Conservation (phyloP, 2,797 vertebrate species). For the Smutsia gigantea region DNA sequence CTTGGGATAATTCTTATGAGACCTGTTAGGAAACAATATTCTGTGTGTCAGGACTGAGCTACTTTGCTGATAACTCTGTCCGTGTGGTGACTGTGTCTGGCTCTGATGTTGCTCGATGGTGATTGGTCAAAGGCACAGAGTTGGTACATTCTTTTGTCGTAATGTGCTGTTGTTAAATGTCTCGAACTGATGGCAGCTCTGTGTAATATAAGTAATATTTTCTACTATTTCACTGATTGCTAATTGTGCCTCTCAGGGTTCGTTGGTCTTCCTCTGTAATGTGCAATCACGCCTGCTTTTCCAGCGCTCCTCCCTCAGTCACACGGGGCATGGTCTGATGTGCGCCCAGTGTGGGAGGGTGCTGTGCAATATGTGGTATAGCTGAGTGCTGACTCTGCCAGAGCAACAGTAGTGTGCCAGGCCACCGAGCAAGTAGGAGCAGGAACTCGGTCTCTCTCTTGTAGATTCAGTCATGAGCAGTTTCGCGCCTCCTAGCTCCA, state of each 20-base stretch:
- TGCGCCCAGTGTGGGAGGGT: too few relatives aligned
- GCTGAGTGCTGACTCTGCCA: too few relatives aligned
- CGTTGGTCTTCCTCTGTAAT: not conserved
- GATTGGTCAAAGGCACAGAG: not conserved
- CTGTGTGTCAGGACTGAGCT: not conserved
- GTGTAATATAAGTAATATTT: conserved; percentile 26
- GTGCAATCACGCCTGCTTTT: not conserved
- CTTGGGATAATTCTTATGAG: conserved; percentile 29
- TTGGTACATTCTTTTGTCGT: not conserved
- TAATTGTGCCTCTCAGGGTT: conserved; percentile 34
- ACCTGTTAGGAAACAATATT: not conserved
- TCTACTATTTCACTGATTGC: not conserved
- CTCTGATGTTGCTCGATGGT: not conserved
- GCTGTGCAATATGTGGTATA: too few relatives aligned
- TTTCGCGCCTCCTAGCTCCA: not conserved
- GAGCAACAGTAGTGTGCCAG: not conserved
- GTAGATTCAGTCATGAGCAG: not conserved
- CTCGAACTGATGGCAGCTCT: not conserved
- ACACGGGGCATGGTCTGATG: not conserved
- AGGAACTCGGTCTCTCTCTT: not conserved
- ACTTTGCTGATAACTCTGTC: not conserved
- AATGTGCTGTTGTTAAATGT: not conserved
- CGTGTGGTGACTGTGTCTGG: not conserved
- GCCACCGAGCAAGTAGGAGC: not conserved
- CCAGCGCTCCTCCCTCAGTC: not conserved